These are phyloP conservation scores for Podarcis muralis DNA, from an alignment of 2,113 vertebrate species.

Conservation along the genomic window DNA sequence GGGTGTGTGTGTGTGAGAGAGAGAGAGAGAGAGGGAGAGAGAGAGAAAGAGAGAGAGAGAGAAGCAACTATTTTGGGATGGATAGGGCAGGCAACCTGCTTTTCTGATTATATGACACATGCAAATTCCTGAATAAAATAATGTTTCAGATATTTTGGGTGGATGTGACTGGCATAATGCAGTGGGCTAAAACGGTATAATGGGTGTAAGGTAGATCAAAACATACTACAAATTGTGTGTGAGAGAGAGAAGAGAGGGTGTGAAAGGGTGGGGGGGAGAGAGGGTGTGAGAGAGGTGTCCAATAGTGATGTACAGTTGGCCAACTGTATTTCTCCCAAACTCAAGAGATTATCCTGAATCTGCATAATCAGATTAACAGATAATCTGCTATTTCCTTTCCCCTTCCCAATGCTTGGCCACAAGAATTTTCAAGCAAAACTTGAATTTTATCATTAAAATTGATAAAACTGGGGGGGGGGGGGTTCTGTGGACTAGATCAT, in stretches of 20 bases:
- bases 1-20: neutral
- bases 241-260: no score
- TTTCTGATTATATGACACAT: neutral
- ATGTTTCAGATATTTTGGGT: neutral
- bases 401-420: rapidly evolving
- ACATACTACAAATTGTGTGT: neutral
- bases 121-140: neutral
- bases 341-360: neutral
- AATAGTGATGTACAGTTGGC: no score
- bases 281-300: neutral
- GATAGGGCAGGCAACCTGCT: conserved; percentile 26
- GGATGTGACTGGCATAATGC: neutral
- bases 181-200: neutral
- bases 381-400: no score
- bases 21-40: neutral
- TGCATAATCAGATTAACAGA: neutral
- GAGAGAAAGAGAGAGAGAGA: neutral
- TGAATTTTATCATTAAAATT: neutral
- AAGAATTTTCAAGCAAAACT: neutral
- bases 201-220: neutral
- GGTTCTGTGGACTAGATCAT: rapidly evolving
- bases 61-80: neutral
- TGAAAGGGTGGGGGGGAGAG: neutral
- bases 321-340: rapidly evolving
- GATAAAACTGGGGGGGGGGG: no score